Evolutionary conservation across 1,140 invertebrate genomes (phyloP).

Genomic region (Drosophila pachea): DNA sequence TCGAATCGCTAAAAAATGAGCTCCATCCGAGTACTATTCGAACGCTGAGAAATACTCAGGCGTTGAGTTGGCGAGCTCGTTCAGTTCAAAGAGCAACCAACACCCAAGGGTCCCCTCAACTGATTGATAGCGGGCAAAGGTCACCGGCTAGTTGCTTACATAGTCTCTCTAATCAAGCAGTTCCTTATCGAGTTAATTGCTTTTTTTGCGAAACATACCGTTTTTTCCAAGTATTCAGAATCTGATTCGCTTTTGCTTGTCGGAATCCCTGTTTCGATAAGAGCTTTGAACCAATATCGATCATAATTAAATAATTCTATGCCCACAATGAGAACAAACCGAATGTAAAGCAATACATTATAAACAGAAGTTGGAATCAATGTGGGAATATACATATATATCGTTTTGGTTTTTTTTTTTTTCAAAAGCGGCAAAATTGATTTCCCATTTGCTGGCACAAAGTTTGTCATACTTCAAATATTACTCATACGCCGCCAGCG

Average conservation of each 20-base stretch:
- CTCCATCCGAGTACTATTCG: conserved; percentile 55
- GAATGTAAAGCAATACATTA: no score
- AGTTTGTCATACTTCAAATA: conserved; percentile 40
- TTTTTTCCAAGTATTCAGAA: no score
- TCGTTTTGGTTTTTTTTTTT: neutral
- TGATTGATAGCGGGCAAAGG: neutral
- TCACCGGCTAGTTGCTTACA: neutral
- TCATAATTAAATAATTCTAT: no score
- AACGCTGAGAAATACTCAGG: conserved; percentile 31
- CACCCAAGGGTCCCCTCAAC: neutral
- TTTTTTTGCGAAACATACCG: neutral
- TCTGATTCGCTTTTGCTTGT: no score
- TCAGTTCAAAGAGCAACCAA: conserved; percentile 16
- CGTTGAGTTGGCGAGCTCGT: conserved; percentile 49
- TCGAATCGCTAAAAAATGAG: conserved; percentile 70
- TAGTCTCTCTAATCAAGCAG: neutral
- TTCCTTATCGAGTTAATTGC: neutral
- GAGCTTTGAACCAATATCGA: no score
- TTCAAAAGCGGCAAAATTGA: neutral
- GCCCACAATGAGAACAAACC: no score
- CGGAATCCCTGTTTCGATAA: no score
- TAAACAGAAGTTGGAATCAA: no score
- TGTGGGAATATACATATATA: no score
- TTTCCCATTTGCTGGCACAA: neutral
- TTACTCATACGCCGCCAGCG: conserved; percentile 63